Base-by-base conservation (phyloP, 2,113 vertebrate species). In the Pygoscelis antarcticus region DNA sequence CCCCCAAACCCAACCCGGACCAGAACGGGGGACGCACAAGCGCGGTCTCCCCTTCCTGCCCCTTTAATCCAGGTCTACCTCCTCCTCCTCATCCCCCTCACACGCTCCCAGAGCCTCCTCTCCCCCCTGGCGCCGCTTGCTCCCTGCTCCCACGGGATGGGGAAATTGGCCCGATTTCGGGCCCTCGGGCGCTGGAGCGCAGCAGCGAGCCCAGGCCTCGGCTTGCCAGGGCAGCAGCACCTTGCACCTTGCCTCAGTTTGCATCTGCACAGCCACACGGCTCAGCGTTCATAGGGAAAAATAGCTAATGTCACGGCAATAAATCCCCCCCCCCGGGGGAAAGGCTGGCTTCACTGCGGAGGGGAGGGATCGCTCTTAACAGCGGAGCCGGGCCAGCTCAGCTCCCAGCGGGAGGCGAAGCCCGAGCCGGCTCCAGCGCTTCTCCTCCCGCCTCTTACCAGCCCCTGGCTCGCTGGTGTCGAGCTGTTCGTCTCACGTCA, bases 11-110 rank as follows among this genome's bases (percentile, higher is more conserved):
- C 49, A 32, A 8, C 8, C 38, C 32, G 10, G 19, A 22, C 27
- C 13, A 25, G 5, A 69, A 52, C 0, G 0, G 23, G 14, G 20
- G 17, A 26, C 0, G 4, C 30, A 3, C 2, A 6, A 19, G 16
- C 0, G 5, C 3, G 12, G 40, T 8, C 11, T 83, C 44, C 61
- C 51, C 65, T 68, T 30, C 19, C 10, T 14, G 62, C 18, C 27
- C 19, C 47, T 70, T 38, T 29, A 70, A 62, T 1, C 23, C 54
- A 22, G 9, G 4, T 11, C n/a, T 62, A 70, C 19, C 27, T 75
- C 23, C 42, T 75, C 23, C 42, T 72, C 47, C 52, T 82, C 51
- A 9, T 17, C 32, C 40, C 49, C 25, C 11, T 13, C 9, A 10
- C 27, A 14, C 1, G 3, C 38, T 51, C 49, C 49, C 74, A 69